Percentiles rank a stretch among this genome's conserved stretches.
These are phyloP conservation scores for Drosophila maculinotata DNA, from an alignment of 2,888 invertebrate genomes.

Conservation along the genomic window DNA sequence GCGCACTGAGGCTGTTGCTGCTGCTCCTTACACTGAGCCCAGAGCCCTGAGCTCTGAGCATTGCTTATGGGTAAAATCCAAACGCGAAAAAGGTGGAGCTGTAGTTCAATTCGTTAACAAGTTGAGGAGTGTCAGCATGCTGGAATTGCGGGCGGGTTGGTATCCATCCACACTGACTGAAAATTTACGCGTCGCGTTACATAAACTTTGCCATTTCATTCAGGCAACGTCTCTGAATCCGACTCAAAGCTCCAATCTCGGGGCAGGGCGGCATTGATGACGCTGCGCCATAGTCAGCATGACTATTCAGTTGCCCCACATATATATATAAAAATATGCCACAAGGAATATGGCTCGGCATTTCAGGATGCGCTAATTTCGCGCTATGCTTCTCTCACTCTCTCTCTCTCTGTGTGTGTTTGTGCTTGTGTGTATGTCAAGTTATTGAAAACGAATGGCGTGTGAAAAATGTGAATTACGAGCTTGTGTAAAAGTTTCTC, in stretches of 20 bases:
- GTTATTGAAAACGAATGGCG: conserved; percentile 80
- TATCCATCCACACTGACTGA: conserved; percentile 58
- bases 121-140: conserved; percentile 12
- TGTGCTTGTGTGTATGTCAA: conserved; percentile 25
- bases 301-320: conserved; percentile 55
- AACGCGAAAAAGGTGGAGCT: conserved; percentile 77
- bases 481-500: conserved; percentile 39
- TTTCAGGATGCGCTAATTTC: conserved; percentile 68
- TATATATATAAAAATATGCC: conserved; percentile 10
- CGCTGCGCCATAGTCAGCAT: conserved; percentile 67
- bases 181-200: conserved; percentile 75
- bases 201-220: conserved; percentile 71
- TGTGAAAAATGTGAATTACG: conserved; percentile 75
- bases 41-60: conserved; percentile 19
- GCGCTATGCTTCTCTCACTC: conserved; percentile 10
- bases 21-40: conserved; percentile 8
- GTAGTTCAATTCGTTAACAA: conserved; percentile 78
- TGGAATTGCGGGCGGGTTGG: not conserved
- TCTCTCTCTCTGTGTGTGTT: not conserved
- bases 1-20: conserved; percentile 44
- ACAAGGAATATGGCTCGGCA: conserved; percentile 49
- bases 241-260: not conserved
- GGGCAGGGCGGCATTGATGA: conserved; percentile 45
- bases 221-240: conserved; percentile 24
- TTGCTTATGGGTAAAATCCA: conserved; percentile 38